Base-by-base conservation (phyloP, 2,888 invertebrate genomes). In the Scaptomyza caliginosa region DNA sequence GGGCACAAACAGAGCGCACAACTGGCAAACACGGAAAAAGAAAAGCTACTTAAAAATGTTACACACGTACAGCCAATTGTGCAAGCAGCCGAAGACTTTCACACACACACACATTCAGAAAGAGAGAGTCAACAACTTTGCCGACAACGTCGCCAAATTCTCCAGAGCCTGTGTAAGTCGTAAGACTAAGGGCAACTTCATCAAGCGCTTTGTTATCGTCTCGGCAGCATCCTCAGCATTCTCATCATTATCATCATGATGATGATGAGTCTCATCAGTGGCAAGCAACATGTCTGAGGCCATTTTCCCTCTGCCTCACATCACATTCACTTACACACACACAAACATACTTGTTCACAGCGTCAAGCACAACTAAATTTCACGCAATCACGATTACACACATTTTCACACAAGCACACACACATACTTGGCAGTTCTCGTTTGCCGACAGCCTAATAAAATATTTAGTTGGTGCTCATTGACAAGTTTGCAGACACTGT, bases 401-500 rank as follows among this genome's bases (percentile, higher is more conserved):
- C 70, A 74, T 19, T 28, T 59, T 38, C 32, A 55, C 55, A 64
- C 40, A 42, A 21, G 8, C 46, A 43, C 28, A 17, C 50, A 49
- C 45, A 49, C 39, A 30, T 23, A 26, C 13, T n/a, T 19, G 43
- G 42, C 7, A n/a, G n/a, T 1, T 17, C 5, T 64, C 67, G 69
- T 75, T 74, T 78, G 74, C 64, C 71, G 78, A 78, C 68, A 77
- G 81, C 72, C 86, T 89, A 89, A 89, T 89, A 89, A 89, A 89
- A 89, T 89, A 89, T 89, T 89, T 88, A 89, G 88, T 84, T 87
- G 83, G 52, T 74, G 78, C 76, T 80, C 86, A 88, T 89, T 89
- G 89, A 86, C 86, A 89, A 83, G 88, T 86, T 85, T 79, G 74
- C 75, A 82, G 78, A 74, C 74, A 69, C 73, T 77, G 34, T 16